Conservation (phyloP, 92 coral and sea anemone genomes). For the Zoanthus gigantus region DNA sequence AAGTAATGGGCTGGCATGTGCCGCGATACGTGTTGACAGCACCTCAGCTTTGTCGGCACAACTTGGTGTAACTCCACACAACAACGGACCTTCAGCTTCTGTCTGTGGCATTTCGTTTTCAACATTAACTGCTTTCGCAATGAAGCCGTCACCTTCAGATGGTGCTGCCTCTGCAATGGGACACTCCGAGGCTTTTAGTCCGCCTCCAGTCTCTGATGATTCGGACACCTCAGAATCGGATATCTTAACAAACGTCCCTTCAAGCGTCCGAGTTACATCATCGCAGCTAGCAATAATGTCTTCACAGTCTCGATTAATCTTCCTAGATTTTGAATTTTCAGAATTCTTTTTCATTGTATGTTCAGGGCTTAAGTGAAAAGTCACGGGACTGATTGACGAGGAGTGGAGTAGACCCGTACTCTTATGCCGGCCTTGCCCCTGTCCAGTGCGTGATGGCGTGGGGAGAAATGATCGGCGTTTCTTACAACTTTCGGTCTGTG, state of each 20-base stretch:
- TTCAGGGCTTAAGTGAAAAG: conserved; percentile 16
- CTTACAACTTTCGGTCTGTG: conserved; percentile 70
- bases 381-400: conserved; percentile 17
- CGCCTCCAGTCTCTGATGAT: neutral
- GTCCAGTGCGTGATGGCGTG: conserved; percentile 65
- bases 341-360: neutral
- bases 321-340: neutral
- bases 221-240: neutral
- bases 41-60: neutral
- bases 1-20: conserved; percentile 28
- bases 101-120: neutral
- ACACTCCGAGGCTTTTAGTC: neutral
- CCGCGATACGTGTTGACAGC: neutral
- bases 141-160: neutral
- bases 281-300: neutral
- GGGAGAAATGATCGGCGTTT: conserved; percentile 85
- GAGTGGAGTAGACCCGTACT: neutral
- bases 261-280: neutral
- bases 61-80: conserved; percentile 25
- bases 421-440: conserved; percentile 20
- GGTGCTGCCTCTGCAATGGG: neutral
- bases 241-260: neutral
- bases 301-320: neutral
- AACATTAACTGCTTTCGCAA: neutral
- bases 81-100: neutral